Evolutionary conservation across 2,888 invertebrate genomes (phyloP).

Genomic region (Caenorhabditis sp.): DNA sequence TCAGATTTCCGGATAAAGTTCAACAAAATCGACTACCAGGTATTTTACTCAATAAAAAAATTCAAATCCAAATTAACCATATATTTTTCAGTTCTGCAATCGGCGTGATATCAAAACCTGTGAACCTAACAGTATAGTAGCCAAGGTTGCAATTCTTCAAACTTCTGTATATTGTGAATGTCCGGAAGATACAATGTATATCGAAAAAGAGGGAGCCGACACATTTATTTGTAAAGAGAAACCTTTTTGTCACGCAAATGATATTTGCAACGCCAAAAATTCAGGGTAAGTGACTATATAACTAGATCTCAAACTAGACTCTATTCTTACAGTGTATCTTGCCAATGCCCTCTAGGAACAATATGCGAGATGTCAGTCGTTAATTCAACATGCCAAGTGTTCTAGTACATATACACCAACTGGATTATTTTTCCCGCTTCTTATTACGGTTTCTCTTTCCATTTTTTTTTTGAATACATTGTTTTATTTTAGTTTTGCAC

Average conservation of each 20-base stretch:
- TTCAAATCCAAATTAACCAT: too few species aligned
- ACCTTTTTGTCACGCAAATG: constrained; percentile 20
- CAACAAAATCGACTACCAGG: constrained; percentile 40
- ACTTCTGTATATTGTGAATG: constrained; percentile 52
- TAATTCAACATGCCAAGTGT: background rate
- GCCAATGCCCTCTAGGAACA: constrained; percentile 13
- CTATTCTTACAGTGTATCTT: constrained; percentile 10
- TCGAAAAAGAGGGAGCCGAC: constrained; percentile 9
- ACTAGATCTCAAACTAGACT: background rate
- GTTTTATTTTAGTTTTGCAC: too few species aligned
- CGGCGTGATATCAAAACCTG: constrained; percentile 14
- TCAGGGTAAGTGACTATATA: background rate
- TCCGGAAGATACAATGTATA: constrained; percentile 16
- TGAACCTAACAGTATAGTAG: background rate
- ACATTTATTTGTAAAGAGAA: constrained; percentile 18
- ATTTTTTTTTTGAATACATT: too few species aligned
- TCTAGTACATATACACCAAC: too few species aligned
- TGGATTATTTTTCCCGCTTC: too few species aligned
- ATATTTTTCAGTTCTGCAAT: constrained; percentile 54
- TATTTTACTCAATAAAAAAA: constrained; percentile 5
- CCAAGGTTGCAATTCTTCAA: constrained; percentile 11
- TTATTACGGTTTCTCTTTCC: background rate
- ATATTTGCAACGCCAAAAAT: constrained; percentile 22
- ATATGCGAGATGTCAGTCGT: background rate
- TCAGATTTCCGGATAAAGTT: constrained; percentile 15